Evolutionary conservation across 2,888 invertebrate species (phyloP).

Genomic region (Brachyopa scutellaris): DNA sequence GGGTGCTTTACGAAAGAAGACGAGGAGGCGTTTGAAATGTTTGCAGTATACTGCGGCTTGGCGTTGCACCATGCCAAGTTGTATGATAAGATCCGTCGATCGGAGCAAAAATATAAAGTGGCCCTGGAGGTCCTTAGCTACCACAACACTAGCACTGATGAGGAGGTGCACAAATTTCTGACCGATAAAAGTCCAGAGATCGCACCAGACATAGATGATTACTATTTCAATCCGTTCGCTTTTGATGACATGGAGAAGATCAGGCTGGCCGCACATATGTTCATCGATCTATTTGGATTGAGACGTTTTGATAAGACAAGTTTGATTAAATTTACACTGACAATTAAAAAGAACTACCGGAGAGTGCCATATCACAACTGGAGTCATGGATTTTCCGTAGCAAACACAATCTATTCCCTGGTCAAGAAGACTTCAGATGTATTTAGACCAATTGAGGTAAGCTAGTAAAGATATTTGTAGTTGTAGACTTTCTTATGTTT

Average conservation of each 20-base stretch:
- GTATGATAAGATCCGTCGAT: slow-evolving; percentile 90
- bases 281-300: slow-evolving; percentile 87
- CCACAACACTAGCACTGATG: slow-evolving; percentile 90
- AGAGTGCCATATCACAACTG: slow-evolving; percentile 94
- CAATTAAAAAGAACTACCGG: slow-evolving; percentile 92
- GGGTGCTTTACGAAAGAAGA: slow-evolving; percentile 86
- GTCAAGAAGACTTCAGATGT: slow-evolving; percentile 84
- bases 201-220: slow-evolving; percentile 82
- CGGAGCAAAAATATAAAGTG: slow-evolving; percentile 91
- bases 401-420: slow-evolving; percentile 91
- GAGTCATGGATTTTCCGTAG: slow-evolving; percentile 93
- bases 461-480: too few species aligned
- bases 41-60: slow-evolving; percentile 92
- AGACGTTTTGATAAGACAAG: slow-evolving; percentile 86
- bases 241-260: slow-evolving; percentile 88
- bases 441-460: slow-evolving; percentile 86
- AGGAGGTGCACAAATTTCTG: slow-evolving; percentile 84
- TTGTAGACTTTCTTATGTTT: background rate
- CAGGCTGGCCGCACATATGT: slow-evolving; percentile 88
- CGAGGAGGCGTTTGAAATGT: slow-evolving; percentile 91
- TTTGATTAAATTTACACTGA: slow-evolving; percentile 88
- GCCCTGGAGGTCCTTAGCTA: slow-evolving; percentile 92
- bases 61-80: slow-evolving; percentile 93
- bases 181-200: slow-evolving; percentile 75
- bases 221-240: slow-evolving; percentile 88